Evolutionary conservation across 2,113 vertebrate species (phyloP).

Genomic region (Polypterus bichir): DNA sequence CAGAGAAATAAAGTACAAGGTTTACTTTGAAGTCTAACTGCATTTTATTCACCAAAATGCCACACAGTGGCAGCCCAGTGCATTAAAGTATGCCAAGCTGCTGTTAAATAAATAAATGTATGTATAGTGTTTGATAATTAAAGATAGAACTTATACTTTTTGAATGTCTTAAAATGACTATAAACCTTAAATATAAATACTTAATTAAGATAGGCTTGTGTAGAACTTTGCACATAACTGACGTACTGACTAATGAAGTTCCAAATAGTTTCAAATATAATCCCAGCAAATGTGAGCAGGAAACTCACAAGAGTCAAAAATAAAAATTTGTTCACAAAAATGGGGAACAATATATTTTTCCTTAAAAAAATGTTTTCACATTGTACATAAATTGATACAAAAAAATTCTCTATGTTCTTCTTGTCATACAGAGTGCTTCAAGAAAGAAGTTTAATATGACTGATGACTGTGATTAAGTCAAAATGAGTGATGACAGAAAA

Average conservation of each 20-base stretch:
- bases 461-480: constrained; percentile 46
- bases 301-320: constrained; percentile 51
- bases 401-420: constrained; percentile 56
- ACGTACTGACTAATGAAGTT: constrained; percentile 25
- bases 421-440: constrained; percentile 80
- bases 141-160: no score
- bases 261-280: constrained; percentile 32
- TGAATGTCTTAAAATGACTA: no score
- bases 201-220: no score
- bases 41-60: no score
- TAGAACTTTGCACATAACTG: no score
- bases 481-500: constrained; percentile 47
- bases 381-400: constrained; percentile 67
- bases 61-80: no score
- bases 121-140: no score
- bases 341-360: constrained; percentile 51
- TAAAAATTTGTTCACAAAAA: constrained; percentile 67
- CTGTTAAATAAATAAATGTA: no score
- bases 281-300: constrained; percentile 57
- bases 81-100: no score
- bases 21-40: background rate
- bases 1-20: background rate
- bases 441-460: constrained; percentile 72
- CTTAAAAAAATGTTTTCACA: constrained; percentile 58
- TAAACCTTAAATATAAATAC: no score